Evolutionary conservation across 1,140 invertebrate genomes (phyloP), one percentile per base, ranked within the genome.

Genomic region (Diachasma alloeum): DNA sequence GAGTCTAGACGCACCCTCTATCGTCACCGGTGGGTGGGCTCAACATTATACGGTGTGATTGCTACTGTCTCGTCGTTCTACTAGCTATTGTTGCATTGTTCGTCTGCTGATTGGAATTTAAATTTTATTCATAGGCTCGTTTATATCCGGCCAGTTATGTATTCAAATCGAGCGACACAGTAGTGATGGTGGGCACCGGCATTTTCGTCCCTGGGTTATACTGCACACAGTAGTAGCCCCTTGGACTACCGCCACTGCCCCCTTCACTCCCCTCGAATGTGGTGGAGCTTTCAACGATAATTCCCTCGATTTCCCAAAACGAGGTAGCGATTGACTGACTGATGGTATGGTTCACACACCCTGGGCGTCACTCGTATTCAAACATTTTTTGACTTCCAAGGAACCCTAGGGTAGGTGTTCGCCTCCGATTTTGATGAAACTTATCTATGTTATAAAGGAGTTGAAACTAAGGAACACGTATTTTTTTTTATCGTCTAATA

Each of bases 111-210:
- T 85, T 85, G 83, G 82, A 84, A 85, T 85, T 85, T 85, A 85
- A 85, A 85, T 85, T 85, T 85, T 85, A 85, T 85, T 85, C 84
- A 85, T 85, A 84, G 84, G 84, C 83, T 85, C 82, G 84, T 84
- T 85, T 82, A 85, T 85, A 84, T 84, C 84, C 80, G 78, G 81
- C 80, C 84, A 85, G 84, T 85, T 85, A 85, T 83, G 80, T 85
- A 85, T 85, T 85, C 83, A 85, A 85, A 85, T 85, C 82, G 83
- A 68, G 73, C 73, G 63, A 63, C 59, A 59, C 53, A 26, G 48
- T 19, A 15, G 19, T 24, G 79, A 79, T 79, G 56, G 81, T 78
- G 74, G 72, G 80, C 69, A 69, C 74, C 53, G 79, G 79, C 71
- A 63, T 26, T 63, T 68, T 42, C 13, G 17, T 22, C 6, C 36